Base-by-base conservation (phyloP, 1,140 invertebrate species). In the Armadillidium nasatum region DNA sequence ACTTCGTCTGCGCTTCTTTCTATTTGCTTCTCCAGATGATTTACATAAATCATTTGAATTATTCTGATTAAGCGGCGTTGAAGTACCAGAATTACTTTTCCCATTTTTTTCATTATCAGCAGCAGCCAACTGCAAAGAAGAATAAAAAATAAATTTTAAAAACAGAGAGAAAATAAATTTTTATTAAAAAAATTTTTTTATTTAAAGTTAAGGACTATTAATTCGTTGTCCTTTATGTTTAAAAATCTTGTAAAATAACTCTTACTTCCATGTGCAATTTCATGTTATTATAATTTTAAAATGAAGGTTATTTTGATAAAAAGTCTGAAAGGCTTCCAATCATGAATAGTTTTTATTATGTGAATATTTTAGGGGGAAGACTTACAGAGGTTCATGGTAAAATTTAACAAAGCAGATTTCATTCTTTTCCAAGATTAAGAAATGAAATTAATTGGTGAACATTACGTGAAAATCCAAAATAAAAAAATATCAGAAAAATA, bases 71-170 rank as follows among this genome's bases (percentile, higher is more conserved):
- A 70, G 68, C 13, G 21, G 21, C 3, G 71, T 44, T 44, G 23
- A 19, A 72, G 22, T n/a, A 23, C 71, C 44, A 44, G 71, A 19
- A n/a, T 72, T 45, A n/a, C 71, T 45, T 45, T 72, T 23, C 7
- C 23, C 44, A 45, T 72, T 45, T 72, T 72, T 44, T 45, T 72
- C 1, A 43, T 4, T 33, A 43, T 4, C 2, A 33, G 0, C n/a
- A 60, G 11, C 50, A 15, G 50, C 50, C 50, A 60, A 15, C 50
- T 60, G 50, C 4, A 60, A 50, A n/a, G n/a, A 60, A 60, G 7
- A 2, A 60, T 60, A 60, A 60, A 60, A 60, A 19, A 1, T 60
- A 60, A 60, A 60, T 60, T 60, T 19, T 4, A 4, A 15, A 60
- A 60, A 60, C 7, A 19, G 19, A 60, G 4, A 60, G 50, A 60